A percentile compares a stretch with the other conserved stretches of the same genome.
Evolutionary conservation across 2,113 vertebrate species (phyloP).

Genomic region (Tragelaphus scriptus): DNA sequence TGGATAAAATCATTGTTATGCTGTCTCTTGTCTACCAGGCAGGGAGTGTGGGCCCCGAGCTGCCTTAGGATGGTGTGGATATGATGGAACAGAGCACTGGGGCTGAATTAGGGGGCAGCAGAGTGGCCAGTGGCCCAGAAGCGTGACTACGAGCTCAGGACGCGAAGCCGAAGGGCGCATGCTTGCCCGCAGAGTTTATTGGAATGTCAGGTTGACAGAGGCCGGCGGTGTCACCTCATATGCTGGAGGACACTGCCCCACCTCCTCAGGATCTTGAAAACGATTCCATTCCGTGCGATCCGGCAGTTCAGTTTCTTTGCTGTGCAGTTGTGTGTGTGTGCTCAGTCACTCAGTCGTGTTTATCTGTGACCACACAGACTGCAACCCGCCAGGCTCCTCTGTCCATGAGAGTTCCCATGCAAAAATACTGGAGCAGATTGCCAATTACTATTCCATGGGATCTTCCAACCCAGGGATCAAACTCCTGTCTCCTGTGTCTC

Average conservation of each 20-base stretch:
- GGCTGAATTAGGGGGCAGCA: not conserved
- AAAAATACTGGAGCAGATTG: rapidly evolving
- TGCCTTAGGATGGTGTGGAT: not conserved
- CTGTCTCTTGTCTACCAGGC: not conserved
- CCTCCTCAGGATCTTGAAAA: not conserved
- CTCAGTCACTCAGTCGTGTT: rapidly evolving
- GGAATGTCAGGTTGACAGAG: not conserved
- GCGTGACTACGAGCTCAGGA: rapidly evolving
- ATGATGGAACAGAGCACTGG: rapidly evolving
- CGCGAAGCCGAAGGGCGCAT: rapidly evolving
- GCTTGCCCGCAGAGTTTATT: rapidly evolving
- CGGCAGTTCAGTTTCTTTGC: not conserved
- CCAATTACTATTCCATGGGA: not conserved
- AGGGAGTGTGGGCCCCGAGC: not conserved
- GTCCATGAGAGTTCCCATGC: not conserved
- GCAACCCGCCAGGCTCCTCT: not conserved
- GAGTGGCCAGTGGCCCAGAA: not conserved
- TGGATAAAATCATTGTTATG: not conserved
- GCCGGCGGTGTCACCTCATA: rapidly evolving
- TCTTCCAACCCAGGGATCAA: not conserved
- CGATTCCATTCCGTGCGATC: no score
- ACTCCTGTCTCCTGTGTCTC: not conserved
- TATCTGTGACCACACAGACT: not conserved
- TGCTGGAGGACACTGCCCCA: rapidly evolving
- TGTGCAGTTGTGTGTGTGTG: not conserved